Base-by-base conservation (phyloP, 2,888 invertebrate species). In the Parascotia fuliginaria region DNA sequence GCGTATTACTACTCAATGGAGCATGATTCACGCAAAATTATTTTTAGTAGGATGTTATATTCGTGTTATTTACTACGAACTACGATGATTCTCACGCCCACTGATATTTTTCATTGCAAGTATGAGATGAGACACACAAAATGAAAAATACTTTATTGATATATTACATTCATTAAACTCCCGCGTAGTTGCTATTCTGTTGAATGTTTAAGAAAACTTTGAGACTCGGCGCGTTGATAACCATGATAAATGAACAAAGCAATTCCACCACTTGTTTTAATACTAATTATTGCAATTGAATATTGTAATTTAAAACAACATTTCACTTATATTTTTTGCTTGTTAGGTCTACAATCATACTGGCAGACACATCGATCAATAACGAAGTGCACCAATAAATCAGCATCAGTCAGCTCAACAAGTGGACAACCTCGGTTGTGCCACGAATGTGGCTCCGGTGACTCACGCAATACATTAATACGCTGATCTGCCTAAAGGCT, bases 381-480 rank as follows among this genome's bases (percentile, higher is more conserved):
- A 80, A 81, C 74, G 79, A 81, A 80, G 77, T 82, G 75, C 77
- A 75, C 73, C 78, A 70, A 89, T 91, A 89, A 87, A 89, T 90
- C 87, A 87, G 82, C 81, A 83, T 83, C 86, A 83, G 78, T 72
- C 79, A 76, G 75, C 73, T 76, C 77, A 76, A 73, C 77, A 76
- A 87, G 87, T 87, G 85, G 86, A 83, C 85, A 87, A 70, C 85
- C 85, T 87, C 81, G 84, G 78, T 74, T 75, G 78, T 77, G 75
- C 73, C 73, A 65, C 61, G 55, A 62, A 68, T 53, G 7, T 60
- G 54, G 62, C 68, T 50, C 56, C 73, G 62, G 70, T 88, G 89
- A 88, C 81, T 89, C 85, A 90, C 68, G 54, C 63, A 61, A 60
- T 73, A 69, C 75, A 78, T 83, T 81, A 82, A 83, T 70, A 71